Evolutionary conservation across 2,888 invertebrate species (phyloP).

Genomic region (Conus canariensis): DNA sequence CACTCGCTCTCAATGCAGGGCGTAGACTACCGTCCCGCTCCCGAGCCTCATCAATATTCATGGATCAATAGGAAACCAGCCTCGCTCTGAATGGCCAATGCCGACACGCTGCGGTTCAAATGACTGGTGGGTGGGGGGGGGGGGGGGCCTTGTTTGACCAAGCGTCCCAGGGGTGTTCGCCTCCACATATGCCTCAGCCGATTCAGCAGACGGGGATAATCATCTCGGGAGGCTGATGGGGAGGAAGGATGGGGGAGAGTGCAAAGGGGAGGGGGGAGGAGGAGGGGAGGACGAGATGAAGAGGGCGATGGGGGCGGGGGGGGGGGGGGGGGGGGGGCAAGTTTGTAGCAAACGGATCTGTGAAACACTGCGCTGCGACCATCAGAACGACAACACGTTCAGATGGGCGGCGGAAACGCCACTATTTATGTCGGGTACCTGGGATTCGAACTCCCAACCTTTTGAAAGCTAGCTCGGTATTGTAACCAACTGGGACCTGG

Average conservation of each 20-base stretch:
- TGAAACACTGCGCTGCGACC: too few species aligned
- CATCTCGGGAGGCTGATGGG: not conserved
- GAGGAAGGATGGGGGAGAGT: not conserved
- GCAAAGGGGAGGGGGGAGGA: not conserved
- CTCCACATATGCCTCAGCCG: not conserved
- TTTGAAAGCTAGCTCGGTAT: too few species aligned
- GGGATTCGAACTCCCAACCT: too few species aligned
- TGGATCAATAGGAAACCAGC: not conserved
- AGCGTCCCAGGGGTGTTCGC: not conserved
- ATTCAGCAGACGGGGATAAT: not conserved
- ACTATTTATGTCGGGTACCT: too few species aligned
- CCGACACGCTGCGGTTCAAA: not conserved
- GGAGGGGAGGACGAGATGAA: not conserved
- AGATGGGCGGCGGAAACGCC: too few species aligned
- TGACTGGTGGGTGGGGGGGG: not conserved
- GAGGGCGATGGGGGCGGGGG: not conserved
- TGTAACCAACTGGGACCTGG: too few species aligned
- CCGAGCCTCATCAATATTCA: slow-evolving; percentile 4
- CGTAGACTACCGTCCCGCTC: not conserved
- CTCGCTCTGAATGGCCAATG: not conserved
- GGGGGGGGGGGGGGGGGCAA: not conserved
- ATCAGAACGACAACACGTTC: too few species aligned
- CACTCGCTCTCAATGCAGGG: not conserved
- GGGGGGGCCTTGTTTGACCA: not conserved
- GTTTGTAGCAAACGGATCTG: too few species aligned